Base-by-base conservation (phyloP, 2,888 invertebrate genomes). In the Abscondita cerata region DNA sequence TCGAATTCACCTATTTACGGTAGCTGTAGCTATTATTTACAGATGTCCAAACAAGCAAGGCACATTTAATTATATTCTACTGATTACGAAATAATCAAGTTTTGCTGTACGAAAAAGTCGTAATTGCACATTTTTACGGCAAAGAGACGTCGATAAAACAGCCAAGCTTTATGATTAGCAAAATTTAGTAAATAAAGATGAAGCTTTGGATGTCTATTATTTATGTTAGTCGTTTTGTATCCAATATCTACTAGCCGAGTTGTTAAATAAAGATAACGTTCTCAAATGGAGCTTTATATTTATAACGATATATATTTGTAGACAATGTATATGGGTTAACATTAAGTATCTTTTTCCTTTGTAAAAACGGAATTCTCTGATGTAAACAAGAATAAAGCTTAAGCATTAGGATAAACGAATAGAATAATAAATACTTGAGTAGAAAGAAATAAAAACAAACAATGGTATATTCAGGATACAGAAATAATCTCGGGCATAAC, bases 401-500 rank as follows among this genome's bases (percentile, higher is more conserved):
- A 48, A 57, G 41, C 44, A 40, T 41, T 15, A 13, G 50, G 51
- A 57, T 57, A 52, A 40, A 52, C 25, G 48, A 57, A 50, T 41
- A 51, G 51, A 51, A 57, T 57, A 57, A 57, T 57, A 57, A 57
- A 57, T 57, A 57, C 34, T 40, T 52, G 19, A n/a, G 36, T 8
- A 20, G 38, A 19, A 55, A 34, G 53, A 53, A 54, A 62, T 50
- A 62, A 62, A 59, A 36, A 54, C 51, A 57, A 44, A 62, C 62
- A 62, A 62, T 54, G 58, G 58, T 61, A 56, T 55, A 52, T 58
- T 50, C 54, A 68, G 67, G 65, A 72, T 73, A 70, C 68, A 72
- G 73, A 73, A 73, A 76, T 76, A 75, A 76, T 76, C 75, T 72
- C 72, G 68, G 74, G 75, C 71, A 75, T 73, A 73, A 76, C 75